A percentile compares a stretch with the other conserved stretches of the same genome.
Conservation (phyloP, 2,797 vertebrate species). For the Betta splendens region DNA sequence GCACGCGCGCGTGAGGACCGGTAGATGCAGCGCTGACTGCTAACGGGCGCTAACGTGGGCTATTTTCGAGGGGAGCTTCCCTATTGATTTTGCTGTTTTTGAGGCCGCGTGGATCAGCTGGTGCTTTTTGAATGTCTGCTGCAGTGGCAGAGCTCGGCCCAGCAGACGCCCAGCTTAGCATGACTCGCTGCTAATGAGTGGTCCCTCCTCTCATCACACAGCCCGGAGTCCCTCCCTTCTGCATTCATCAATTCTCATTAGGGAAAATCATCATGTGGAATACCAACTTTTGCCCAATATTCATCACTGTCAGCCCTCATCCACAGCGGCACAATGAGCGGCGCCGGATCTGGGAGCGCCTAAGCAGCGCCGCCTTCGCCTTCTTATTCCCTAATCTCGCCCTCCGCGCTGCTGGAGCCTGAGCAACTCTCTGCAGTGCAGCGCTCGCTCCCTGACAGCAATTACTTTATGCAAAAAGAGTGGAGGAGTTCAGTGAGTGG, state of each 20-base stretch:
- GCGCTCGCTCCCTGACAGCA: slow-evolving; percentile 74
- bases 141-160: slow-evolving; percentile 59
- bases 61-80: slow-evolving; percentile 39
- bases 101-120: slow-evolving; percentile 62
- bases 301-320: slow-evolving; percentile 84
- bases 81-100: slow-evolving; percentile 53
- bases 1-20: slow-evolving; percentile 63
- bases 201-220: slow-evolving; percentile 75
- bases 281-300: slow-evolving; percentile 85
- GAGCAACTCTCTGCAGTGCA: slow-evolving; percentile 69
- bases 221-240: slow-evolving; percentile 67
- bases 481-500: slow-evolving; percentile 73
- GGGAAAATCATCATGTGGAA: slow-evolving; percentile 83
- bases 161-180: slow-evolving; percentile 72
- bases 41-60: slow-evolving; percentile 53
- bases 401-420: slow-evolving; percentile 63
- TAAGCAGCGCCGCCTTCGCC: slow-evolving; percentile 76
- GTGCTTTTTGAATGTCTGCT: slow-evolving; percentile 64
- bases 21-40: slow-evolving; percentile 53
- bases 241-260: slow-evolving; percentile 86
- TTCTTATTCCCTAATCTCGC: slow-evolving; percentile 78
- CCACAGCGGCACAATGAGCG: slow-evolving; percentile 66
- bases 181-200: slow-evolving; percentile 77
- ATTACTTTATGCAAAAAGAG: slow-evolving; percentile 79
- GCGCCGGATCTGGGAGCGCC: slow-evolving; percentile 66